Conservation (phyloP, 2,888 invertebrate genomes). For the Drosophila silvestris region DNA sequence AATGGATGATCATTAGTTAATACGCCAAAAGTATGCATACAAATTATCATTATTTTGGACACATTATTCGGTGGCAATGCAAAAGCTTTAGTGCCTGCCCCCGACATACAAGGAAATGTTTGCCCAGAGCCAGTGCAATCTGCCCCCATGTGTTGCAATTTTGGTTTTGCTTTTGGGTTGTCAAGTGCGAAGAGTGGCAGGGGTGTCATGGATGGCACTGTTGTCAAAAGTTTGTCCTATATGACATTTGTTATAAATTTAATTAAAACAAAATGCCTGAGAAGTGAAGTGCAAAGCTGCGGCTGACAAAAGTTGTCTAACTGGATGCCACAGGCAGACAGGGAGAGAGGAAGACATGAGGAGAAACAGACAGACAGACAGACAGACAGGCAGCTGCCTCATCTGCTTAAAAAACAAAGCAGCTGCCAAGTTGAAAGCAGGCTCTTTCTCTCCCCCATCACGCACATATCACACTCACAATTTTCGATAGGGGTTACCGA, state of each 20-base stretch:
- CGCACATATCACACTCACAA: constrained; percentile 33
- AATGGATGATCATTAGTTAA: neutral
- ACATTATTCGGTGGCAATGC: neutral
- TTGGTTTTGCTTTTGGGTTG: constrained; percentile 5
- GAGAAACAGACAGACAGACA: constrained; percentile 1
- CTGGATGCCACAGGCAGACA: constrained; percentile 29
- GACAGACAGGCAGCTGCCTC: constrained; percentile 11
- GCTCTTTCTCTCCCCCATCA: neutral
- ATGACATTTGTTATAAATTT: constrained; percentile 76
- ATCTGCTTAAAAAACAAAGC: constrained; percentile 36
- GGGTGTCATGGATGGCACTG: neutral
- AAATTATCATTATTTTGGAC: neutral
- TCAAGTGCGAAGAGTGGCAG: no score
- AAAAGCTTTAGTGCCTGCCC: neutral
- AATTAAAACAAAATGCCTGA: constrained; percentile 77
- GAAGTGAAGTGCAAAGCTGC: constrained; percentile 38
- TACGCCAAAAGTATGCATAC: neutral
- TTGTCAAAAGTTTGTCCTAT: constrained; percentile 41
- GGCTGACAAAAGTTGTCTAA: constrained; percentile 57
- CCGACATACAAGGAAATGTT: neutral
- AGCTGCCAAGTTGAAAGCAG: constrained; percentile 26
- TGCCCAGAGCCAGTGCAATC: neutral
- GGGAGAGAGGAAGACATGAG: neutral
- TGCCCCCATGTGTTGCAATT: constrained; percentile 23
- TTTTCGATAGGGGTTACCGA: constrained; percentile 19